Percentiles rank a stretch among this genome's conserved stretches.
Evolutionary conservation across 1,140 invertebrate species (phyloP).

Genomic region (Arion vulgaris): DNA sequence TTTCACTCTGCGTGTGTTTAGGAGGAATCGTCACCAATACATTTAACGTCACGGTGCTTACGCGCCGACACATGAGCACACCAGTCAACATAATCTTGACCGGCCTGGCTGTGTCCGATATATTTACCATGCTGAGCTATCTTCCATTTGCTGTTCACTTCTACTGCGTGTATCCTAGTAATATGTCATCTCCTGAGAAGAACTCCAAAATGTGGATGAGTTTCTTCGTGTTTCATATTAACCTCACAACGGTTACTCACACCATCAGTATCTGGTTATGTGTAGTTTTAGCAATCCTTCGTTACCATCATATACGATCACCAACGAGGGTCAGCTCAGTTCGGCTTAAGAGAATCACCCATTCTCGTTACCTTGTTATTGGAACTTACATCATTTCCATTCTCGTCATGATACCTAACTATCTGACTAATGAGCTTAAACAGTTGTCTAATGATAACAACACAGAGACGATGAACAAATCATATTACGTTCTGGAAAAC

Average conservation of each 20-base stretch:
- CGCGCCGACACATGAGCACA: conserved; percentile 85
- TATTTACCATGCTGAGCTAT: conserved; percentile 91
- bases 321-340: conserved; percentile 80
- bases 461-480: conserved; percentile 42
- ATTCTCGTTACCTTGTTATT: conserved; percentile 80
- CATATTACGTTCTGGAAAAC: conserved; percentile 73
- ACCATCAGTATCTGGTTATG: conserved; percentile 95
- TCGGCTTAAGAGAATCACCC: conserved; percentile 76
- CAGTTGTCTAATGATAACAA: conserved; percentile 4
- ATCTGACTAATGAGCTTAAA: conserved; percentile 70
- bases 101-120: conserved; percentile 87
- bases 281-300: conserved; percentile 90
- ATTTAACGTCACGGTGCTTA: conserved; percentile 90
- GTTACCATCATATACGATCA: conserved; percentile 86
- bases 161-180: conserved; percentile 57
- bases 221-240: conserved; percentile 68
- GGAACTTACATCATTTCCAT: conserved; percentile 82
- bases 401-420: conserved; percentile 85
- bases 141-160: conserved; percentile 85
- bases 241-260: conserved; percentile 87
- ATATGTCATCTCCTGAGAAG: conserved; percentile 46
- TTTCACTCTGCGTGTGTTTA: conserved; percentile 84
- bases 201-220: conserved; percentile 65
- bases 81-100: conserved; percentile 90
- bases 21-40: conserved; percentile 91